phyloP scores from a whole-genome alignment of 2,888 invertebrate genomes.

The Coenonympha glycerion region DNA sequence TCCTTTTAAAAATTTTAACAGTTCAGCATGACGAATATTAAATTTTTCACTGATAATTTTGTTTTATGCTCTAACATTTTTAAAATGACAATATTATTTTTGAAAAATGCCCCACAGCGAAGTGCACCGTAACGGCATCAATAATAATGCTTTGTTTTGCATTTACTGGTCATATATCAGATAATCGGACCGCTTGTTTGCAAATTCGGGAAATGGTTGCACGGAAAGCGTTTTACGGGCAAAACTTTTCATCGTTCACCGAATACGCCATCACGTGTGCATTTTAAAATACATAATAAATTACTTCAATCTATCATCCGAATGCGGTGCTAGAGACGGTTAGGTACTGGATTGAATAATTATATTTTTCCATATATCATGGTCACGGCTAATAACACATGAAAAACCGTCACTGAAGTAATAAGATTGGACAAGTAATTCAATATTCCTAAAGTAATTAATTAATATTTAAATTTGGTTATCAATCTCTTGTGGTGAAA shows the following conservation, averaged over 20 bases:
- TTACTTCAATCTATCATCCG: background rate
- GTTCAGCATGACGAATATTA: too few relatives aligned
- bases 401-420: too few relatives aligned
- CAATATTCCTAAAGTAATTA: too few relatives aligned
- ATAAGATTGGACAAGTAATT: too few relatives aligned
- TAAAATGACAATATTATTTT: background rate
- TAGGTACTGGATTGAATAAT: background rate
- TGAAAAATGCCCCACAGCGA: background rate
- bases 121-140: background rate
- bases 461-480: too few relatives aligned
- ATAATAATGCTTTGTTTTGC: constrained; percentile 2
- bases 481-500: too few relatives aligned
- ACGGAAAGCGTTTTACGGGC: constrained; percentile 2
- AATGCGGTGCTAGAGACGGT: background rate
- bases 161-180: constrained; percentile 2
- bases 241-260: background rate
- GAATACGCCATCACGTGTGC: background rate
- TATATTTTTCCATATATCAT: too few relatives aligned
- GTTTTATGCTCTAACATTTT: too few relatives aligned
- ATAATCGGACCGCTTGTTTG: constrained; percentile 7
- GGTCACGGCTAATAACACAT: too few relatives aligned
- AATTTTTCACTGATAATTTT: too few relatives aligned
- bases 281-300: background rate
- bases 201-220: constrained; percentile 17
- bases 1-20: too few relatives aligned